Evolutionary conservation across 92 coral and sea anemone genomes (phyloP), one percentile per base, ranked within the genome.

Genomic region (Palythoa grandis): DNA sequence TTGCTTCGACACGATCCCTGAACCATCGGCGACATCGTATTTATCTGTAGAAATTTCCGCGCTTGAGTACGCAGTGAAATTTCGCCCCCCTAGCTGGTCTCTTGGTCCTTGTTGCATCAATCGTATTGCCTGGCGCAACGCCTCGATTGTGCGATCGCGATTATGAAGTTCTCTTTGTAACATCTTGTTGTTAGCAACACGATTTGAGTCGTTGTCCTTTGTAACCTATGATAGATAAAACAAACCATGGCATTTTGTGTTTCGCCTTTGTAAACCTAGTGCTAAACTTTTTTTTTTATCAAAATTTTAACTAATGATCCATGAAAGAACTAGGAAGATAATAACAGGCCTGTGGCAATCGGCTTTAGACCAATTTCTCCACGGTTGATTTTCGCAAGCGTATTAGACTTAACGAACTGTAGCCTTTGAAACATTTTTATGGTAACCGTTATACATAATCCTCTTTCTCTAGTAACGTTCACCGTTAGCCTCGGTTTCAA

Each of bases 121-220:
- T 47, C 74, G 53, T 29, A 80, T 80, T 25, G 85, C 65, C 63
- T 80, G 85, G 12, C 85, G 85, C 73, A 80, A 40, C 22, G 29
- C 48, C 74, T 80, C 74, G 65, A 80, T 80, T 14, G 85, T 80
- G 74, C 85, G 85, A 37, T 80, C 85, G 37, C 85, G 85, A 52
- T 80, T 80, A 13, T 66, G 85, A 48, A 80, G 75, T 48, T 80
- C 85, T 48, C 75, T 65, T 7, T 80, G 85, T 11, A 80, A 29
- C 40, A 73, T 66, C 20, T 65, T 39, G 24, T 19, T 66, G 1
- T n/a, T 50, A 17, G 61, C 24, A 5, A 25, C 22, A 19, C 74
- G 61, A 39, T 63, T 65, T 25, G 58, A 9, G 20, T 22, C 40
- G 16, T 52, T 58, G 10, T 80, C 53, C 43, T 80, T 80, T 66